phyloP scores from a whole-genome alignment of 1,140 invertebrate genomes.

The Neotoxoptera formosana region DNA sequence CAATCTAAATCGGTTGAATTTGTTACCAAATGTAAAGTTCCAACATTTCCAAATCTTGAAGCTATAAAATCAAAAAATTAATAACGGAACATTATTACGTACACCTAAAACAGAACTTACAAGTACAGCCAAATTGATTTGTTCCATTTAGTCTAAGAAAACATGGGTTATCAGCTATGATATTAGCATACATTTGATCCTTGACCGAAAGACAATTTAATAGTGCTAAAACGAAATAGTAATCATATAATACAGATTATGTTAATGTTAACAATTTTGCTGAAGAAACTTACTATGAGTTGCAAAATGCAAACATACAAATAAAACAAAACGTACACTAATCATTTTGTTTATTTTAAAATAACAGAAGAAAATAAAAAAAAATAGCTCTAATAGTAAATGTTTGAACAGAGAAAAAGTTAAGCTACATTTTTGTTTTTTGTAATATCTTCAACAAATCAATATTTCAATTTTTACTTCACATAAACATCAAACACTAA shows the following conservation, averaged over 20 bases:
- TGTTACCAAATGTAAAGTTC: conserved; percentile 80
- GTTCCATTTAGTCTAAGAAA: conserved; percentile 90
- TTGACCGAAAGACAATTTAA: conserved; percentile 57
- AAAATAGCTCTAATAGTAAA: neutral
- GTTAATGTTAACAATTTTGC: neutral
- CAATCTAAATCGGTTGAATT: conserved; percentile 73
- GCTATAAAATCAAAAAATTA: conserved; percentile 65
- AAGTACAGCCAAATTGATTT: conserved; percentile 90
- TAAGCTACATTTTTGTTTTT: neutral
- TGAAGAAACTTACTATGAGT: conserved; percentile 4
- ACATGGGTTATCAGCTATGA: conserved; percentile 77
- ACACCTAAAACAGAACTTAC: conserved; percentile 68
- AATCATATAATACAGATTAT: neutral
- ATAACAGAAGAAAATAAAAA: neutral
- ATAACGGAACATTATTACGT: neutral
- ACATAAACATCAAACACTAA: no score
- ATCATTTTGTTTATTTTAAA: neutral
- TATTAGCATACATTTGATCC: conserved; percentile 81
- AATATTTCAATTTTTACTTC: neutral
- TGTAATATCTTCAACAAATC: neutral
- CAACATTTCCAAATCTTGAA: conserved; percentile 77
- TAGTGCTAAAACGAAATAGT: neutral
- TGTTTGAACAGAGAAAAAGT: neutral
- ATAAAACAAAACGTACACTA: neutral
- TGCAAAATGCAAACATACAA: conserved; percentile 6